phyloP scores from a whole-genome alignment of 2,797 vertebrate genomes.

The Haliaeetus albicilla region DNA sequence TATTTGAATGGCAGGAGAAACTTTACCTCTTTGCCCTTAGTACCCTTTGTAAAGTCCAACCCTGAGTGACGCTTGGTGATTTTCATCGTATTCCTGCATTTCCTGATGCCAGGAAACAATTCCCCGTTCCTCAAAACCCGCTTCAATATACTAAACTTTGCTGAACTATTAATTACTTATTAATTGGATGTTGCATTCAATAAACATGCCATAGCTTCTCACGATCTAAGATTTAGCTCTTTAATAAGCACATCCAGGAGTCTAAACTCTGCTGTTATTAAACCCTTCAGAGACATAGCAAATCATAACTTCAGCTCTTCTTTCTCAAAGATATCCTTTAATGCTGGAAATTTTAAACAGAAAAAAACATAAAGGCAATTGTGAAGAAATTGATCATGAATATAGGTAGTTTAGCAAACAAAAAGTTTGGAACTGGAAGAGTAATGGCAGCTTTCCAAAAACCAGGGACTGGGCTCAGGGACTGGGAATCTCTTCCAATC shows the following conservation, averaged over 20 bases:
- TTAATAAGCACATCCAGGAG: constrained; percentile 45
- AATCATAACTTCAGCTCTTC: constrained; percentile 11
- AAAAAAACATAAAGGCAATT: not conserved
- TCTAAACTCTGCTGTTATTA: not conserved
- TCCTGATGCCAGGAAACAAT: not conserved
- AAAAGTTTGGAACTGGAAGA: not conserved
- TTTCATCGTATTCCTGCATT: not conserved
- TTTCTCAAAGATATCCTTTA: not conserved
- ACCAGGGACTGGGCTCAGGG: not conserved
- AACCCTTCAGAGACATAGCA: not conserved
- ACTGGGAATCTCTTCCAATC: not conserved
- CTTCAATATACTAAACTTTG: not conserved
- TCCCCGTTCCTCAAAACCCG: not conserved
- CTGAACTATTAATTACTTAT: constrained; percentile 42
- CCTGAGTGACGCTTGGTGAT: accelerated
- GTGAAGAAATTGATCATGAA: not conserved
- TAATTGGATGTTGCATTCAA: constrained; percentile 31
- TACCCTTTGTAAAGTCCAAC: not conserved
- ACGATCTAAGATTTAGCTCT: constrained; percentile 25
- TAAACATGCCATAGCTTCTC: constrained; percentile 31
- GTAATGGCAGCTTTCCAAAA: not conserved
- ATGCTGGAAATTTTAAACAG: not conserved
- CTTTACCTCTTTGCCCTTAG: not conserved
- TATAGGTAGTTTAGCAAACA: not conserved
- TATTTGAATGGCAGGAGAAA: not conserved